A percentile compares a stretch with the other conserved stretches of the same genome.
Evolutionary conservation across 2,113 vertebrate genomes (phyloP).

Genomic region (Gulo gulo): DNA sequence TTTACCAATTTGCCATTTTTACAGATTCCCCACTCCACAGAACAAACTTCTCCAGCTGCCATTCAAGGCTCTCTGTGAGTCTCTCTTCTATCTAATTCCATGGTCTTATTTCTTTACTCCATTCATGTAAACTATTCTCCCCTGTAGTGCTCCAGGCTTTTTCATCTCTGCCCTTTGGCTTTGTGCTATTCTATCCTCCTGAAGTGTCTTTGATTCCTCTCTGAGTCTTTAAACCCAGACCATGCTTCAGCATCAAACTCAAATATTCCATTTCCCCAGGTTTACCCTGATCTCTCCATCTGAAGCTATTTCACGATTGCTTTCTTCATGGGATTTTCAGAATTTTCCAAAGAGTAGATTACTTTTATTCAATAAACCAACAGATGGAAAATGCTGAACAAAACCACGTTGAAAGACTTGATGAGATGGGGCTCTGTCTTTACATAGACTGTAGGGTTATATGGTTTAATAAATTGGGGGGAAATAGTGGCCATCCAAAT

Average conservation of each 20-base stretch:
- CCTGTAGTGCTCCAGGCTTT: not conserved
- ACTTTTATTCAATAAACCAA: not conserved
- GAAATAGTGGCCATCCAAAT: not conserved
- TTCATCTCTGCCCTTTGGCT: not conserved
- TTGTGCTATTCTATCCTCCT: not conserved
- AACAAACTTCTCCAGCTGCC: not conserved
- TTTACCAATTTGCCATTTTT: not conserved
- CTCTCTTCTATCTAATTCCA: not conserved
- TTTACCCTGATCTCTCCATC: not conserved
- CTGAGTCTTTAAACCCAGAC: constrained; percentile 2
- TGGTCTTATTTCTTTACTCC: not conserved
- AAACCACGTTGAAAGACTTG: not conserved
- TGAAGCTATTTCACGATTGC: not conserved
- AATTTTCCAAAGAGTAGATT: constrained; percentile 10
- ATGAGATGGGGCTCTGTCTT: not conserved
- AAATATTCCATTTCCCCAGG: not conserved
- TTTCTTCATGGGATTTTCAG: not conserved
- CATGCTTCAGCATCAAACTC: not conserved
- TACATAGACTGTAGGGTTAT: not conserved
- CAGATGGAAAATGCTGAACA: not conserved
- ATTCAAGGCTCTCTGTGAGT: not conserved
- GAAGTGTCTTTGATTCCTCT: not conserved
- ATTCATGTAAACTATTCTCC: not conserved
- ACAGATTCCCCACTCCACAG: not conserved
- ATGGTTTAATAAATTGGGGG: not conserved